Base-by-base conservation (phyloP, 35 echinoderm and acorn worm genomes). In the Nesometra sesokonis region DNA sequence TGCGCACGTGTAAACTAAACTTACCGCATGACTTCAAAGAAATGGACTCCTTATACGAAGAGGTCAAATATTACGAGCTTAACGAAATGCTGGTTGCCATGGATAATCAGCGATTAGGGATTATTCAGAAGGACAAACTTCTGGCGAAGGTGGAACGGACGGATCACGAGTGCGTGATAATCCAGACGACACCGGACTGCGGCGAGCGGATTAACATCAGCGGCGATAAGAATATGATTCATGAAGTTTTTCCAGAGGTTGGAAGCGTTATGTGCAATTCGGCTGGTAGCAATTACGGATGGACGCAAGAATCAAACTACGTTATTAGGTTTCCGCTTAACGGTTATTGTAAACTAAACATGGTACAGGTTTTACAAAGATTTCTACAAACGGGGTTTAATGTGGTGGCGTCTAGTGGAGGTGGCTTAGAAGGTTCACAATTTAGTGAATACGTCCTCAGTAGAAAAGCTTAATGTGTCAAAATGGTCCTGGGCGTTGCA, bases 241-340 rank as follows among this genome's bases (percentile, higher is more conserved):
- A 98, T 17, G 95, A 98, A 39, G 77, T 94, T 29, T 98, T 98
- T 57, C 95, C 95, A n/a, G 95, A 98, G 85, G 92, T 94, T 36
- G 92, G 95, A 5, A 98, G 87, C 57, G 67, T 94, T 47, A 86
- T 98, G 32, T 93, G 89, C 76, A 93, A 98, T 84, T 98, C 95
- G 17, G 52, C 52, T 17, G 88, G 91, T 32, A 78, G 80, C n/a
- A 78, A 39, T 77, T 84, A 91, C 84, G 95, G 95, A 11, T 98
- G 95, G 95, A 90, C 92, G 27, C 95, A 98, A 85, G 95, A 98
- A 27, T 94, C 89, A 11, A 90, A 91, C 84, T 89, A 94, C 76
- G 95, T 94, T 47, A 98, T 92, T 29, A 81, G 92, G 43, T 98
- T 98, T 81, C 92, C 90, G 0, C 76, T 98, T n/a, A 98, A 98